A percentile compares a stretch with the other conserved stretches of the same genome.
Conservation (phyloP, 2,113 vertebrate species). For the Dromaius novaehollandiae region DNA sequence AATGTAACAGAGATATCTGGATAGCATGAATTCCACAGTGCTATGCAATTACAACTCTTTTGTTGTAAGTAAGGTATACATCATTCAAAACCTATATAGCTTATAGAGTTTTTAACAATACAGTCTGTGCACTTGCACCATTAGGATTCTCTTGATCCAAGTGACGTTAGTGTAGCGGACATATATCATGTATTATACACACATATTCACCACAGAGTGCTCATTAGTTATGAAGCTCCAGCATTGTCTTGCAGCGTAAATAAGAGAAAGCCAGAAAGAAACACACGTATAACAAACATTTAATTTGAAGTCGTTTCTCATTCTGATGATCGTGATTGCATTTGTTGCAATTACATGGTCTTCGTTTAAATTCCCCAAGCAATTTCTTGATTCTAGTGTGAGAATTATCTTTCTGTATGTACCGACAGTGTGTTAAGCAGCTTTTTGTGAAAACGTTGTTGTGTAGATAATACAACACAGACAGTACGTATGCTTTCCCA, state of each 20-base stretch:
- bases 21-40: constrained; percentile 47
- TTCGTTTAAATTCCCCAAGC: constrained; percentile 10
- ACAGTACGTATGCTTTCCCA: background rate
- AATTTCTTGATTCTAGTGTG: background rate
- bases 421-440: background rate
- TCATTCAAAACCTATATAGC: background rate
- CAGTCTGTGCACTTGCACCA: background rate
- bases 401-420: background rate
- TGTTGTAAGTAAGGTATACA: background rate
- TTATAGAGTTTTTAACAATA: background rate
- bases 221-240: constrained; percentile 17
- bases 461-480: background rate
- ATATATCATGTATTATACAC: background rate
- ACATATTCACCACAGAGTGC: background rate
- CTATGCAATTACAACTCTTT: background rate
- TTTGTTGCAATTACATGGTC: background rate
- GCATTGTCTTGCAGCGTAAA: background rate
- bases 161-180: background rate
- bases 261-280: constrained; percentile 9
- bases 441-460: background rate
- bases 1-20: constrained; percentile 65
- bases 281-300: background rate
- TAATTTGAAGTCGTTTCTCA: background rate
- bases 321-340: background rate
- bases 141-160: background rate